These are phyloP conservation scores for Pachyseris speciosa DNA, from an alignment of 64 coral and sea anemone genomes.

Conservation along the genomic window DNA sequence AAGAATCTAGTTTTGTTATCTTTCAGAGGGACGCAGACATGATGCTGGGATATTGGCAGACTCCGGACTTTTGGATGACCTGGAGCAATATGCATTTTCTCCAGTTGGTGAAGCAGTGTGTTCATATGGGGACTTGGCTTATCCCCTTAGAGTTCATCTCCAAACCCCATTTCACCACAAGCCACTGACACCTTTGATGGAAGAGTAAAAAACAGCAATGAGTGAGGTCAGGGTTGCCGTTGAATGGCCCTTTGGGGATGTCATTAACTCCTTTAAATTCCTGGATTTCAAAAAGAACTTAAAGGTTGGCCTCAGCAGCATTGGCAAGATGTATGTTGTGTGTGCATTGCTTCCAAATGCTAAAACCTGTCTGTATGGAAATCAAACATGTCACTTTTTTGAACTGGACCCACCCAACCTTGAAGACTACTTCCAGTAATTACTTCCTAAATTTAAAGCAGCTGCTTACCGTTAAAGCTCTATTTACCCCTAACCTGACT, in stretches of 20 bases:
- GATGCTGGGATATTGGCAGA: neutral
- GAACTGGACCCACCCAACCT: neutral
- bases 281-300: constrained; percentile 30
- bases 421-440: neutral
- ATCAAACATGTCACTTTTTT: neutral
- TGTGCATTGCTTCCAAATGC: constrained; percentile 19
- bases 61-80: neutral
- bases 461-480: neutral
- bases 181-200: neutral
- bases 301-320: neutral
- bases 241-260: constrained; percentile 6
- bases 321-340: constrained; percentile 25
- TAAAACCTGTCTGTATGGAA: constrained; percentile 22
- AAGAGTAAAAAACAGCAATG: neutral
- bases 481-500: too few relatives aligned
- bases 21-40: neutral
- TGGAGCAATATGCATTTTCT: neutral
- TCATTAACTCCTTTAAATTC: neutral
- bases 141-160: neutral
- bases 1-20: neutral
- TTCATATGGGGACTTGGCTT: neutral
- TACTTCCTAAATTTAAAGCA: neutral
- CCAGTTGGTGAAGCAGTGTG: neutral
- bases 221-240: neutral
- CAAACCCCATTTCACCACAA: neutral